These are phyloP conservation scores for Telenomus remus DNA, from an alignment of 1,140 invertebrate species.

Conservation along the genomic window DNA sequence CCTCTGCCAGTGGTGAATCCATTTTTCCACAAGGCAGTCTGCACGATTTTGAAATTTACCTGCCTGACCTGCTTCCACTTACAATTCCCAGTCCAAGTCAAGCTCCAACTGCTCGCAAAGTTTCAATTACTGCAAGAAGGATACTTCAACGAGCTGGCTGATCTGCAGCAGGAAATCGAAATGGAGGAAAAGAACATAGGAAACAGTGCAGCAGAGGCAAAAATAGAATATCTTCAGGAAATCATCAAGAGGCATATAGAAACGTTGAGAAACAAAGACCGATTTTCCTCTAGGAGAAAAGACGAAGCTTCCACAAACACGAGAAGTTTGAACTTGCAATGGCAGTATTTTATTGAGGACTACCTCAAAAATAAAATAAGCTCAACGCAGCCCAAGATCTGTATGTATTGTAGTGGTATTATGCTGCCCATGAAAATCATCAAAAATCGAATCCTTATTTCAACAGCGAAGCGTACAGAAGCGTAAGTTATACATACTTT, in stretches of 20 bases:
- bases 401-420: constrained; percentile 79
- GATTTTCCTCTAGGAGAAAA: constrained; percentile 42
- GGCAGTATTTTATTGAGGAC: constrained; percentile 78
- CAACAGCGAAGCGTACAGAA: not conserved
- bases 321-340: constrained; percentile 80
- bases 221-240: constrained; percentile 52
- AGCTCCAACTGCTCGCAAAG: constrained; percentile 76
- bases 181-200: not conserved
- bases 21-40: constrained; percentile 87
- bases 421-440: constrained; percentile 79
- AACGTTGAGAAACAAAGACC: constrained; percentile 56
- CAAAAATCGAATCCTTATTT: constrained; percentile 61
- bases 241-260: constrained; percentile 61
- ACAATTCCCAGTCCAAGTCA: constrained; percentile 84
- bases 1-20: constrained; percentile 95
- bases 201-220: constrained; percentile 6
- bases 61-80: constrained; percentile 84
- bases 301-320: constrained; percentile 38
- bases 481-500: constrained; percentile 8
- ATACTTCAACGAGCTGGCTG: constrained; percentile 82
- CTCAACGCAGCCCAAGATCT: constrained; percentile 73
- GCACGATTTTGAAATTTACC: constrained; percentile 80
- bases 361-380: constrained; percentile 76
- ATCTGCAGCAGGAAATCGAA: constrained; percentile 77
- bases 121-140: constrained; percentile 82